Conservation (phyloP, 35 echinoderm and acorn worm genomes). For the Holothuria glaberrima region DNA sequence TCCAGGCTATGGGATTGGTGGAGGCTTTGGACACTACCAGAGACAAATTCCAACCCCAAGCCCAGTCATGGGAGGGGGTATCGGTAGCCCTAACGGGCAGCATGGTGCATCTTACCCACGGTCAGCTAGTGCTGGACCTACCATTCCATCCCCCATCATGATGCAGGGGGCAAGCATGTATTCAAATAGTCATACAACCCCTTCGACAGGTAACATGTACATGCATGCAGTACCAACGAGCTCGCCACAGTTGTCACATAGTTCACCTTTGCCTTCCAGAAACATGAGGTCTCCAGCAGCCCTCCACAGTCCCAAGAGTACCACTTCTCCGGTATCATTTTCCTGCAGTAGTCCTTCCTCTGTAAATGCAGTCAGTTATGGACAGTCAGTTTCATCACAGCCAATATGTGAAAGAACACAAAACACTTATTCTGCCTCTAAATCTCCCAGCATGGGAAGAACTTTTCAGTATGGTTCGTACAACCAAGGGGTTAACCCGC, state of each 20-base stretch:
- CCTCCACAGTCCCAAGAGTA: conserved; percentile 80
- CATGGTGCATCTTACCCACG: conserved; percentile 47
- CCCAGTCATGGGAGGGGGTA: conserved; percentile 64
- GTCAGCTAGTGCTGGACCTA: conserved; percentile 66
- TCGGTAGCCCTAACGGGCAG: conserved; percentile 85
- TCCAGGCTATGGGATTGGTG: conserved; percentile 47
- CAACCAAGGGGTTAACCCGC: conserved; percentile 28
- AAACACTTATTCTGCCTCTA: conserved; percentile 17
- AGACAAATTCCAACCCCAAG: conserved; percentile 69
- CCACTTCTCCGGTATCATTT: conserved; percentile 74
- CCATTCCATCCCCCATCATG: conserved; percentile 72
- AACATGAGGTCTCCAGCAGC: conserved; percentile 74
- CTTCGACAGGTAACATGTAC: conserved; percentile 39
- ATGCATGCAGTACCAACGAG: conserved; percentile 58
- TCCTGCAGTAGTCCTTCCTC: conserved; percentile 37
- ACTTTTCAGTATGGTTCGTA: conserved; percentile 43
- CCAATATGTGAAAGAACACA: conserved; percentile 42
- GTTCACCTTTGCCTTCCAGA: conserved; percentile 63
- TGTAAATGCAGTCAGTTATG: conserved; percentile 11
- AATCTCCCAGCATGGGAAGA: conserved; percentile 19
- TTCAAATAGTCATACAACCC: conserved; percentile 53
- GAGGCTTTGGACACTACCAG: conserved; percentile 64
- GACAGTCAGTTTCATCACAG: conserved; percentile 58
- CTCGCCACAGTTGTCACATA: conserved; percentile 1
- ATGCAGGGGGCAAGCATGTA: conserved; percentile 77